Conservation (phyloP, 2,113 vertebrate species). For the Megaceryle torquata region DNA sequence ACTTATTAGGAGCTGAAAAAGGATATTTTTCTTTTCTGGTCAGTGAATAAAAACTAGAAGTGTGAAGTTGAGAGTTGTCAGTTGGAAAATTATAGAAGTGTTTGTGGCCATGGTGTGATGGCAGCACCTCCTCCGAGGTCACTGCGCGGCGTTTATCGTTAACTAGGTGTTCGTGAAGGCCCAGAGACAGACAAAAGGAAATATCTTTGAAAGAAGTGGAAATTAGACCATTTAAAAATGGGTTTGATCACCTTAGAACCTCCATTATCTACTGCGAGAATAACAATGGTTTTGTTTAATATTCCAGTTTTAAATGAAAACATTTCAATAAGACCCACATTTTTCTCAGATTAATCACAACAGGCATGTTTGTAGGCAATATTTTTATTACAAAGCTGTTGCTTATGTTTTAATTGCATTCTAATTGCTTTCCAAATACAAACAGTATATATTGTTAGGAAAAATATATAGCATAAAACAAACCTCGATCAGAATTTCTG, state of each 20-base stretch:
- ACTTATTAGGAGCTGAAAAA: slow-evolving; percentile 45
- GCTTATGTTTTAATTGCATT: background rate
- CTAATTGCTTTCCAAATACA: background rate
- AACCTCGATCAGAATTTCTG: background rate
- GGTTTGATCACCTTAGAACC: background rate
- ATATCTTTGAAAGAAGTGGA: background rate
- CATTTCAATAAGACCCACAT: background rate
- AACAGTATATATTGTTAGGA: background rate
- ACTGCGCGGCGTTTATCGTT: background rate
- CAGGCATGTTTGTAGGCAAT: background rate
- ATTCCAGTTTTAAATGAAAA: background rate
- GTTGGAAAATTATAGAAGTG: slow-evolving; percentile 27
- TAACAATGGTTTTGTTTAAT: background rate
- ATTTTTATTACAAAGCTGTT: background rate
- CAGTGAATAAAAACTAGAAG: background rate
- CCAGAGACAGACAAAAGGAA: background rate
- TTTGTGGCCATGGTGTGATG: background rate
- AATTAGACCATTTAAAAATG: background rate
- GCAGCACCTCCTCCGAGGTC: slow-evolving; percentile 15
- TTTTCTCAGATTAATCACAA: background rate
- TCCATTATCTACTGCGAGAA: background rate
- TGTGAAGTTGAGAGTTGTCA: slow-evolving; percentile 56
- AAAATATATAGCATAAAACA: background rate
- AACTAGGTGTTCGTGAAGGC: slow-evolving; percentile 31
- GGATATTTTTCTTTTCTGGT: slow-evolving; percentile 47